Conservation (phyloP, 2,113 vertebrate genomes). For the Dinomys branickii region DNA sequence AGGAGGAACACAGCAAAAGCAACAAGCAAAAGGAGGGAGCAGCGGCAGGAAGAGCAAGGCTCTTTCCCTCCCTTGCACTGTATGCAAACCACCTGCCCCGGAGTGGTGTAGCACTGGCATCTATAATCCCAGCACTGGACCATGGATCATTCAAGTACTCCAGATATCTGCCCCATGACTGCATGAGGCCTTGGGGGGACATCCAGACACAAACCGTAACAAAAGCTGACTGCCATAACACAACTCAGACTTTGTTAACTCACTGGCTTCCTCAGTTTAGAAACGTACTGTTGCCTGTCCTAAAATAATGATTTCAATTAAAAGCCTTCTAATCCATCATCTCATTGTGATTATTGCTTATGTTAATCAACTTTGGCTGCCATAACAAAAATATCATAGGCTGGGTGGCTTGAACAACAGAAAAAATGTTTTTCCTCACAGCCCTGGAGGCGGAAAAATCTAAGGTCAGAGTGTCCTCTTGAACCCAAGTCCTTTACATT, state of each 20-base stretch:
- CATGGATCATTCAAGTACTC: too few relatives aligned
- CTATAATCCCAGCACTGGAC: too few relatives aligned
- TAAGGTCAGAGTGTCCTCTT: not conserved
- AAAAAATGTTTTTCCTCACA: not conserved
- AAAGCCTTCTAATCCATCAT: not conserved
- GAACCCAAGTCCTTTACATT: not conserved
- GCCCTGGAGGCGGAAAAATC: not conserved
- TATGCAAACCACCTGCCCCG: too few relatives aligned
- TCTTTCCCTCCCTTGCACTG: too few relatives aligned
- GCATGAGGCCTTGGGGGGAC: too few relatives aligned
- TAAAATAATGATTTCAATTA: conserved; percentile 8
- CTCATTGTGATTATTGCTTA: conserved; percentile 9
- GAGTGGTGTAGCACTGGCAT: too few relatives aligned
- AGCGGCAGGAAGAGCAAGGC: too few relatives aligned
- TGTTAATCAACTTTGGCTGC: not conserved
- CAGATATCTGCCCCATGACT: too few relatives aligned
- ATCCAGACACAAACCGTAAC: too few relatives aligned
- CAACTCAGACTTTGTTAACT: not conserved
- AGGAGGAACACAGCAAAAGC: too few relatives aligned
- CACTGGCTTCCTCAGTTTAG: not conserved
- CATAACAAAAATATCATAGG: not conserved
- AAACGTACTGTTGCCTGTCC: not conserved
- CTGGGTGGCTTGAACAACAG: not conserved
- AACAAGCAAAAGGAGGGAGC: too few relatives aligned
- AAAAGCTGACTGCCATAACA: not conserved